Evolutionary conservation across 2,113 vertebrate species (phyloP).

Genomic region (Cyphomyrus discorhynchus): DNA sequence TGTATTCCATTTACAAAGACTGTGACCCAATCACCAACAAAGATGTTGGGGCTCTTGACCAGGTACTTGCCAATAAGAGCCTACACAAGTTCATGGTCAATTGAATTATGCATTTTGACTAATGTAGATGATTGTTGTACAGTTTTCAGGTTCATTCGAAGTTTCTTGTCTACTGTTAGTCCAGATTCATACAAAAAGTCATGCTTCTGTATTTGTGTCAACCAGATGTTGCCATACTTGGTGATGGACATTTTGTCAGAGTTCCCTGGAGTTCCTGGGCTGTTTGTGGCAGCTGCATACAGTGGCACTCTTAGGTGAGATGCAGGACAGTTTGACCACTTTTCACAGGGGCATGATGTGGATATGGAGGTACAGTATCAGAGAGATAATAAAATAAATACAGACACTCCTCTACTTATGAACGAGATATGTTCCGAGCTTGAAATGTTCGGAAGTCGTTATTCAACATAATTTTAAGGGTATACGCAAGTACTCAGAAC

Average conservation of each 20-base stretch:
- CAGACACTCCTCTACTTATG: too few species aligned
- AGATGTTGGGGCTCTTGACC: constrained; percentile 50
- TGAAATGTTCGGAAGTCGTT: too few species aligned
- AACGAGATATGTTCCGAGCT: too few species aligned
- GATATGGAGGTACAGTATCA: background rate
- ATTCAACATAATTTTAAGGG: too few species aligned
- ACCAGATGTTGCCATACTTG: constrained; percentile 86
- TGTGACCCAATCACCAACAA: constrained; percentile 60
- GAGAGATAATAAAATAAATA: background rate
- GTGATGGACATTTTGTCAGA: constrained; percentile 80
- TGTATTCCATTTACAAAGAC: constrained; percentile 68
- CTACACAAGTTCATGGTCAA: background rate
- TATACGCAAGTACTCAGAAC: too few species aligned
- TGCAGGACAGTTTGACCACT: background rate
- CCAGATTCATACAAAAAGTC: background rate
- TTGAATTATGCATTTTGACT: background rate
- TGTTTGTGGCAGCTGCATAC: constrained; percentile 93
- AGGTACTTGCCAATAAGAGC: constrained; percentile 47
- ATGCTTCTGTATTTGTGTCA: constrained; percentile 11
- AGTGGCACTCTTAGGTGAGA: constrained; percentile 91
- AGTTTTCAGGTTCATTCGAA: background rate
- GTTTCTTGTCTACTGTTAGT: background rate
- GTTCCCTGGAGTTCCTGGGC: constrained; percentile 83
- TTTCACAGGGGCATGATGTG: background rate
- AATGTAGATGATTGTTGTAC: background rate